A percentile compares a stretch with the other conserved stretches of the same genome.
These are phyloP conservation scores for Eurytoma californica DNA, from an alignment of 2,888 invertebrate species.

Conservation along the genomic window DNA sequence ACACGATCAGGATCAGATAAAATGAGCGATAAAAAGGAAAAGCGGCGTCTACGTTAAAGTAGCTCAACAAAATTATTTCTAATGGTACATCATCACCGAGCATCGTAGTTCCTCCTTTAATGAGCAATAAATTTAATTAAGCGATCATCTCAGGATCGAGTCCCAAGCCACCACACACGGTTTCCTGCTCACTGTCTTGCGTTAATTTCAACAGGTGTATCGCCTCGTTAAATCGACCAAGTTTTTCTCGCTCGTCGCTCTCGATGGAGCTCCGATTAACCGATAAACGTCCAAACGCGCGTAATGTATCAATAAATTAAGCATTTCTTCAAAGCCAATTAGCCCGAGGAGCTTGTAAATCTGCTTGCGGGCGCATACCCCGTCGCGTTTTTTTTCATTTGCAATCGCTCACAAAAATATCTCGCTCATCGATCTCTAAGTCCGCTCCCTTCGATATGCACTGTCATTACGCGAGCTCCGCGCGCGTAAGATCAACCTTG, in stretches of 20 bases:
- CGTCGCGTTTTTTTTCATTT: too few relatives aligned
- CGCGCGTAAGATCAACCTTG: slow-evolving; percentile 36
- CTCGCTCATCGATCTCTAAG: background rate
- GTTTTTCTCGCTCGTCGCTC: background rate
- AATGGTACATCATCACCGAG: background rate
- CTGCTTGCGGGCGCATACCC: too few relatives aligned
- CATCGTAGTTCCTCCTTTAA: slow-evolving; percentile 10
- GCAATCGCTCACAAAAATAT: too few relatives aligned
- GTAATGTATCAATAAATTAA: too few relatives aligned
- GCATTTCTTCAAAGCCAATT: too few relatives aligned
- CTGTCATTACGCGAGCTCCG: slow-evolving; percentile 7
- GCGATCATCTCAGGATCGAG: background rate
- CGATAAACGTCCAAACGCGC: too few relatives aligned
- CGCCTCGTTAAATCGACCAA: background rate
- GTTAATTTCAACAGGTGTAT: slow-evolving; percentile 4
- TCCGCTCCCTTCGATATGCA: background rate
- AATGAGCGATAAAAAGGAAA: background rate
- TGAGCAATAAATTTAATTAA: slow-evolving; percentile 20
- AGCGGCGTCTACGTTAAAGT: background rate
- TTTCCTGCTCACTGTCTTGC: background rate
- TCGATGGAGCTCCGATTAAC: too few relatives aligned
- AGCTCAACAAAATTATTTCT: background rate
- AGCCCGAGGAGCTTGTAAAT: too few relatives aligned
- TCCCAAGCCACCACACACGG: background rate
- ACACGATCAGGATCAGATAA: background rate